A percentile compares a stretch with the other conserved stretches of the same genome.
These are phyloP conservation scores for Anseranas semipalmata DNA, from an alignment of 2,113 vertebrate genomes.

Conservation along the genomic window DNA sequence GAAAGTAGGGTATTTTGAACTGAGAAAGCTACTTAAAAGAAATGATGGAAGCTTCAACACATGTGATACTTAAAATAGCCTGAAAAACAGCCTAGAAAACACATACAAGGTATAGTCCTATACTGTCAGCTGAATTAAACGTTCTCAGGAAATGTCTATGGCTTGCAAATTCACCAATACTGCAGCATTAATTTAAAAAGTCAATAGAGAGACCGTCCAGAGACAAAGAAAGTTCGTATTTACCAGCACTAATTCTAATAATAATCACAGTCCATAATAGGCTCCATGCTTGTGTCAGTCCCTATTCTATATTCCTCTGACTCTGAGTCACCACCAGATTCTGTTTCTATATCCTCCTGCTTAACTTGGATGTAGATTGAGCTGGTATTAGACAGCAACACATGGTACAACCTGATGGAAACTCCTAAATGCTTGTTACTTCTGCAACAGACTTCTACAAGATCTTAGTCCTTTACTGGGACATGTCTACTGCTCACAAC, in stretches of 20 bases:
- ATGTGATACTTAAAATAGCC: neutral
- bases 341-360: slow-evolving; percentile 33
- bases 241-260: neutral
- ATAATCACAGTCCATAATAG: neutral
- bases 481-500: neutral
- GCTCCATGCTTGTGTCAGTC: neutral
- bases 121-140: neutral
- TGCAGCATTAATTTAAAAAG: neutral
- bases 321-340: slow-evolving; percentile 1
- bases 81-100: neutral
- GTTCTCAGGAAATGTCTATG: neutral
- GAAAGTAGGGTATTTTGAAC: neutral
- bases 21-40: neutral
- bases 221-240: neutral
- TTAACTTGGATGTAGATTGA: slow-evolving; percentile 20
- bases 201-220: neutral
- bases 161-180: neutral
- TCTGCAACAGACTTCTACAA: neutral
- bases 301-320: neutral
- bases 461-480: neutral
- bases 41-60: neutral
- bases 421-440: slow-evolving; percentile 3
- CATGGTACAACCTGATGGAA: neutral
- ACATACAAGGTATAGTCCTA: neutral
- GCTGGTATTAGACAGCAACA: slow-evolving; percentile 37